phyloP scores from a whole-genome alignment of 2,888 invertebrate species.

The Trichogramma evanescens region DNA sequence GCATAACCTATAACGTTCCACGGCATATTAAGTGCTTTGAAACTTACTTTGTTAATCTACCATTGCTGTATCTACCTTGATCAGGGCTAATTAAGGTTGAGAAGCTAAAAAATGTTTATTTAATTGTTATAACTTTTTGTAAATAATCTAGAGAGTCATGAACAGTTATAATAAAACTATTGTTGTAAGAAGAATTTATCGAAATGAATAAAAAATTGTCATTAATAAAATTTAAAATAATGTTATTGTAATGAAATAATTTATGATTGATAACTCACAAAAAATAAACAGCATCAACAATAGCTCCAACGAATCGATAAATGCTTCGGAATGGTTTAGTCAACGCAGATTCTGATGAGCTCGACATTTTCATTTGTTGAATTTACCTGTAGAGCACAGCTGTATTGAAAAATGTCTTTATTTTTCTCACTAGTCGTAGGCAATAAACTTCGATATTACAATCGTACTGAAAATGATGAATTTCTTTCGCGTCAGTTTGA shows the following conservation, averaged over 20 bases:
- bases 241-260: background rate
- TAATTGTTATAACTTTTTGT: background rate
- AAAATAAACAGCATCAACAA: slow-evolving; percentile 18
- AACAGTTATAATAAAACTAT: too few relatives aligned
- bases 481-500: too few relatives aligned
- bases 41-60: slow-evolving; percentile 14
- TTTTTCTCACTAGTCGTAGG: too few relatives aligned
- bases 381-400: too few relatives aligned
- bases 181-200: background rate
- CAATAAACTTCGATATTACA: too few relatives aligned
- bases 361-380: slow-evolving; percentile 1
- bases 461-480: too few relatives aligned
- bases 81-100: slow-evolving; percentile 31
- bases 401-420: too few relatives aligned
- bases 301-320: slow-evolving; percentile 7
- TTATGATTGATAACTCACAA: background rate
- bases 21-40: background rate
- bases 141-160: background rate
- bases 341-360: slow-evolving; percentile 11
- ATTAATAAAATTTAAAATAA: background rate
- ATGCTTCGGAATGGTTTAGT: slow-evolving; percentile 11
- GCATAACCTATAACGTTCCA: too few relatives aligned
- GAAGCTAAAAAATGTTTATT: slow-evolving; percentile 28
- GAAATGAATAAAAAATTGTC: background rate
- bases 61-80: slow-evolving; percentile 11